A percentile compares a stretch with the other conserved stretches of the same genome.
Conservation (phyloP, 2,113 vertebrate species). For the Neotoma lepida region DNA sequence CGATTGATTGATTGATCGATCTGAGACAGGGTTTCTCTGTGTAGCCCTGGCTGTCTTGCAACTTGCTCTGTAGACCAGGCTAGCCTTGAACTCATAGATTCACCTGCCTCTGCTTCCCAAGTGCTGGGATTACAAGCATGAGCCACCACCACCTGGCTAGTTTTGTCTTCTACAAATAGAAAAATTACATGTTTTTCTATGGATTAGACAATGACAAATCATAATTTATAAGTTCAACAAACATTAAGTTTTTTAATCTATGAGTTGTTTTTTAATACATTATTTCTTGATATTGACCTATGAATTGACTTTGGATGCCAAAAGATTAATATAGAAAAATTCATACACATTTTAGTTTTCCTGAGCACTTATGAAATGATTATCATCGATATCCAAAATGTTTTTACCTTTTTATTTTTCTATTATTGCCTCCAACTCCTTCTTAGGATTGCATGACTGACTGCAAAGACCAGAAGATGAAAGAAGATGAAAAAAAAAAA, state of each 20-base stretch:
- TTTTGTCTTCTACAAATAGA: slow-evolving; percentile 43
- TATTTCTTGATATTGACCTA: background rate
- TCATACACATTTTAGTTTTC: background rate
- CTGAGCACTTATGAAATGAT: background rate
- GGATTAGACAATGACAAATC: background rate
- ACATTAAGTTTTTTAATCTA: background rate
- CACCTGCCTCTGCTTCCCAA: background rate
- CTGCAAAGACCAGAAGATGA: background rate
- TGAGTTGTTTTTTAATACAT: slow-evolving; percentile 27
- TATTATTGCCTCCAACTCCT: background rate
- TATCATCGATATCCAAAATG: slow-evolving; percentile 13
- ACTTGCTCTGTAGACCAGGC: background rate
- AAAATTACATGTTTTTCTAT: background rate
- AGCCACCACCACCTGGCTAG: background rate
- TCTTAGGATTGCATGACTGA: background rate
- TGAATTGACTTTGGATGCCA: background rate
- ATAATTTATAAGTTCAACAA: background rate
- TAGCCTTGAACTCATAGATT: background rate
- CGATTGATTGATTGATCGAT: background rate
- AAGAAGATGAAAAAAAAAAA: background rate
- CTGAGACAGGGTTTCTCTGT: background rate
- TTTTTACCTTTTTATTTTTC: background rate
- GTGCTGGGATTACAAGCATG: background rate
- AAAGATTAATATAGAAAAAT: slow-evolving; percentile 53
- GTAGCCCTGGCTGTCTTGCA: background rate